Base-by-base conservation (phyloP, 2,888 invertebrate species). In the Ornithoptera priamus region DNA sequence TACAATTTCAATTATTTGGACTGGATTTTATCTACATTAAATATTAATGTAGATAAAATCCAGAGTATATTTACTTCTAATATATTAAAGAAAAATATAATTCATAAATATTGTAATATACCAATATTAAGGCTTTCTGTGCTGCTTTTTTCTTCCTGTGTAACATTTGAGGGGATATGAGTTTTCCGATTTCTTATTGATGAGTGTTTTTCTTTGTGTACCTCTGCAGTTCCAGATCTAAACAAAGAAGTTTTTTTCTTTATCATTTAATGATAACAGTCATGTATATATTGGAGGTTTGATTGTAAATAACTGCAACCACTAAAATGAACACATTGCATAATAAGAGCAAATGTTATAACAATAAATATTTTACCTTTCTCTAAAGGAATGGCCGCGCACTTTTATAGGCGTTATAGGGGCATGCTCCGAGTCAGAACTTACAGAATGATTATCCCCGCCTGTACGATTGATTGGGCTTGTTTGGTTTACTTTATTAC, bases 41-140 rank as follows among this genome's bases (percentile, higher is more conserved):
- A 68, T 39, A 50, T 60, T 57, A 59, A 46, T 46, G 15, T 46
- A 46, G 46, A 46, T 46, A 15, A 46, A 15, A 46, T 4, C 46
- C 46, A 46, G 15, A 15, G 46, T 46, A 46, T 46, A 46, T 46
- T 15, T 15, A 12, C 46, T 46, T 46, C 15, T 46, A 46, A 42
- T 46, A 18, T 46, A 3, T 24, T 59, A 50, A 39, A 57, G 7
- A 58, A 39, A 53, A 24, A 64, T 57, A 50, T 18, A 63, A 18
- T 53, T 24, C 22, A 30, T 17, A 65, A 30, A 30, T 30, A 30
- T 30, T 30, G 30, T 30, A 30, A 30, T 30, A 83, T 86, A 92
- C 93, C 91, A 81, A 95, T 94, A 73, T 94, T 95, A 74, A 97
- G 93, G 83, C 97, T 97, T 88, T 97, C 97, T 74, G 94, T 95